Evolutionary conservation across 2,888 invertebrate species (phyloP), one percentile per base, ranked within the genome.

Genomic region (Dynastes maya): DNA sequence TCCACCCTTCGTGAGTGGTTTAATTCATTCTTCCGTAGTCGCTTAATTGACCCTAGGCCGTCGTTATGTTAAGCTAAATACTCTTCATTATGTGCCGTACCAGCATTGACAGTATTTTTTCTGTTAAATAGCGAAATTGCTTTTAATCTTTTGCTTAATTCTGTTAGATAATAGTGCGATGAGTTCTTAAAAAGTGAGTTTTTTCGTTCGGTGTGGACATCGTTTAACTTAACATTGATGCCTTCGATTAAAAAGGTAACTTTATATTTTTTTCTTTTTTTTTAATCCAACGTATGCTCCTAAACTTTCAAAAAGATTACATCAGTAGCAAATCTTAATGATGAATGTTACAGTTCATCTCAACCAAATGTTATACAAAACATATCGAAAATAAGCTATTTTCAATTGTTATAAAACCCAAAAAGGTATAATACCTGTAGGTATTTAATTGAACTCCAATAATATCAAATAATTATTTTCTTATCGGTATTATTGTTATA

Each of bases 1-100:
- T 78, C 78, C 82, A 82, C 82, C 82, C 82, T 81, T 80, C 81
- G 79, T 78, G 80, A 77, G 77, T 77, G 79, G 79, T 81, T 74
- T 81, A 81, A 82, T 81, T 82, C 80, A 80, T 80, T 81, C 81
- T 82, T 82, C 82, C 82, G 82, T 80, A 80, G 81, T 74, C 55
- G 72, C 80, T 79, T 81, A 82, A 82, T 82, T 82, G 82, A 82
- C 82, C 81, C 80, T 67, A 80, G 72, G 53, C 68, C 71, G 63
- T 78, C 80, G 78, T 53, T 79, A 76, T 81, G 78, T 53, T 79
- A 76, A 78, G 79, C 78, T 71, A 78, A 78, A 71, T 55, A 49
- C 45, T 53, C 63, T 78, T 72, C 71, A 78, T 78, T 72, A 78
- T 72, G 65, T 53, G 53, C 51, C 9, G 72, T 78, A 72, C 72